Conservation (phyloP, 2,797 vertebrate genomes). For the Chiloscyllium punctatum region DNA sequence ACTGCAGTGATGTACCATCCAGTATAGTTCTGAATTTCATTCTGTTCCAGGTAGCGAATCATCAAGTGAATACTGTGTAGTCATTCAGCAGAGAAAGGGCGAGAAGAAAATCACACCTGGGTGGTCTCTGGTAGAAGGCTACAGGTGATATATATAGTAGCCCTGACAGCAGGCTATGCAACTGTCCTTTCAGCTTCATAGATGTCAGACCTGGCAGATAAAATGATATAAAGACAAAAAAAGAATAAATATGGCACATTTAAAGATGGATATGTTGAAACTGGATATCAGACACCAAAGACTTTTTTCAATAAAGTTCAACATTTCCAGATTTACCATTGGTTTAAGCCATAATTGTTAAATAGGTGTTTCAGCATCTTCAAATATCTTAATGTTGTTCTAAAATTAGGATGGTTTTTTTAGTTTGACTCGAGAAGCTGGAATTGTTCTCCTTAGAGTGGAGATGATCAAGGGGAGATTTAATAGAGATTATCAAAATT, state of each 20-base stretch:
- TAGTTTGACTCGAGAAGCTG: neutral
- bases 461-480: neutral
- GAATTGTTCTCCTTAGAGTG: neutral
- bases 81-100: neutral
- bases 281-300: neutral
- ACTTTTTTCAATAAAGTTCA: neutral
- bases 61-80: neutral
- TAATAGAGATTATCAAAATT: neutral
- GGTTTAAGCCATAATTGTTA: neutral
- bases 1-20: neutral
- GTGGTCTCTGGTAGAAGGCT: neutral
- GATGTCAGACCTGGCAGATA: neutral
- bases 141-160: neutral
- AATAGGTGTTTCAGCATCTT: neutral
- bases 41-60: no score
- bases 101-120: neutral
- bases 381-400: neutral
- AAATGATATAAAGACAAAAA: neutral
- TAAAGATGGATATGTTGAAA: neutral
- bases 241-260: neutral
- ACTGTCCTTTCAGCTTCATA: neutral
- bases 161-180: neutral
- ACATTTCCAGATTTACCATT: neutral
- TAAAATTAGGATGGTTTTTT: neutral
- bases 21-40: neutral